phyloP scores from a whole-genome alignment of 2,888 invertebrate species.

The Platycnemis pennipes region DNA sequence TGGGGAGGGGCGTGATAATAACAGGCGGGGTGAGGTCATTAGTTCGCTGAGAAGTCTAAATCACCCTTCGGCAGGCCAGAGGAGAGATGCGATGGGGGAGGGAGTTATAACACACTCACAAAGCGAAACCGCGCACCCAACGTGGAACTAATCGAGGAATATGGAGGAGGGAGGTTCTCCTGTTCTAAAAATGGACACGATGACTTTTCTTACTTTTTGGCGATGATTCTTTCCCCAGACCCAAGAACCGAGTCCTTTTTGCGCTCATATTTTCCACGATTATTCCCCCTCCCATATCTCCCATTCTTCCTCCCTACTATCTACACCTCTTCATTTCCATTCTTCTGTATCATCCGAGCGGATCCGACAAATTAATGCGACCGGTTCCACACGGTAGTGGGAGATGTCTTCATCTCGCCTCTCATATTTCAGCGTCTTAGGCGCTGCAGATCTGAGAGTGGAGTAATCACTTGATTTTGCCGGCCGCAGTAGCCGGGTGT shows the following conservation, averaged over 20 bases:
- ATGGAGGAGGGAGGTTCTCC: background rate
- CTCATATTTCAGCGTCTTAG: too few species aligned
- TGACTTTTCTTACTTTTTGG: background rate
- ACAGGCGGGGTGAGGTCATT: too few species aligned
- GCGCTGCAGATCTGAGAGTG: too few species aligned
- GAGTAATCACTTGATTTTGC: too few species aligned
- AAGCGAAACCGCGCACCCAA: background rate
- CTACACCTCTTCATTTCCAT: background rate
- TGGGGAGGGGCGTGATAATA: too few species aligned
- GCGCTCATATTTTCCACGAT: background rate
- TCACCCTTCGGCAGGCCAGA: background rate
- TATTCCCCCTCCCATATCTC: background rate
- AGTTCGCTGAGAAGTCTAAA: background rate
- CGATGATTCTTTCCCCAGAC: background rate
- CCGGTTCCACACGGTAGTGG: background rate
- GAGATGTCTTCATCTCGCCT: too few species aligned
- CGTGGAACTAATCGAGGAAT: background rate
- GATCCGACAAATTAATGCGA: background rate
- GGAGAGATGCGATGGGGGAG: background rate
- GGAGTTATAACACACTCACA: background rate
- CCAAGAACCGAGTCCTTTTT: background rate
- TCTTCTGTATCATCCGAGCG: background rate
- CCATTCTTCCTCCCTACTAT: background rate
- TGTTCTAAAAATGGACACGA: background rate
- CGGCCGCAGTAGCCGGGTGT: too few species aligned